A percentile compares a stretch with the other conserved stretches of the same genome.
phyloP scores from a whole-genome alignment of 2,797 vertebrate genomes.

The Glossophaga mutica region DNA sequence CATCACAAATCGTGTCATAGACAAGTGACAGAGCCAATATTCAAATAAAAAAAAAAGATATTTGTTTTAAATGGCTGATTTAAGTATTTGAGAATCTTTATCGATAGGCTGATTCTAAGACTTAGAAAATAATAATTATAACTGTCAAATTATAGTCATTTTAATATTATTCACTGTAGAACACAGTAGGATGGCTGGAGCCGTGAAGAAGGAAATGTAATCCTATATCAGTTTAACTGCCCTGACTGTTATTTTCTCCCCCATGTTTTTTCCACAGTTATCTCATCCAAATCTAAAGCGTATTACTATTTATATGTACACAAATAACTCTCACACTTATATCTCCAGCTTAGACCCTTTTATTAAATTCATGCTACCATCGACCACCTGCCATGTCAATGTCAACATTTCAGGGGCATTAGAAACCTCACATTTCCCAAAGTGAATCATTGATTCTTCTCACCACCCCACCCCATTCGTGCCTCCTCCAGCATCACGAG shows the following conservation, averaged over 20 bases:
- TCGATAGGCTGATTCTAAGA: not conserved
- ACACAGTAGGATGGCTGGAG: not conserved
- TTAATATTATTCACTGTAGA: not conserved
- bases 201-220: not conserved
- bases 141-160: not conserved
- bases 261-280: not conserved
- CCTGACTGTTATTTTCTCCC: not conserved
- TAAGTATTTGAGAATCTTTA: slow-evolving; percentile 21
- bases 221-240: not conserved
- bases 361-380: not conserved
- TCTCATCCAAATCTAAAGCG: not conserved
- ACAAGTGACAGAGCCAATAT: not conserved
- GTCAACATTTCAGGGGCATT: not conserved
- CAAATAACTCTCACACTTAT: not conserved
- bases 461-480: not conserved
- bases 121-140: not conserved
- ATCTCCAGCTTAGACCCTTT: not conserved
- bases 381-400: not conserved
- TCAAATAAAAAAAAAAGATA: not conserved
- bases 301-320: not conserved
- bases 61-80: not conserved
- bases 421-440: not conserved
- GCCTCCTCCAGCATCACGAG: not conserved
- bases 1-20: not conserved
- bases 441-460: not conserved